These are phyloP conservation scores for Wasmannia auropunctata DNA, from an alignment of 1,140 invertebrate species.

Conservation along the genomic window DNA sequence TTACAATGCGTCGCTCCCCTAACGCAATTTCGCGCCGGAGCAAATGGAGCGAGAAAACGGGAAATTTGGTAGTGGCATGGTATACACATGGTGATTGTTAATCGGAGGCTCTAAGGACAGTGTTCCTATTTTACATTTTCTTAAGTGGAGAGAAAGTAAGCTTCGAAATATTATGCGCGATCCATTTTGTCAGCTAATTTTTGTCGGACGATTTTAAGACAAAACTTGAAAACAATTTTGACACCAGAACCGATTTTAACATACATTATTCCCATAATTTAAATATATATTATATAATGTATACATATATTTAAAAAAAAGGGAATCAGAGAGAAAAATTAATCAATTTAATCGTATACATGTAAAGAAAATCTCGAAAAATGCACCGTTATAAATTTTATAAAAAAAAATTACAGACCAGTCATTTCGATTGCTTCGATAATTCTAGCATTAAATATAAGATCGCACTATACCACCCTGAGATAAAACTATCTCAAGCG, in stretches of 20 bases:
- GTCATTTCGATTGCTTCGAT: neutral
- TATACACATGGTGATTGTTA: too few species aligned
- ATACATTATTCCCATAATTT: too few species aligned
- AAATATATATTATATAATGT: too few species aligned
- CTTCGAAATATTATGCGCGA: too few species aligned
- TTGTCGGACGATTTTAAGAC: too few species aligned
- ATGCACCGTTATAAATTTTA: neutral
- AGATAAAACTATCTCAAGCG: neutral
- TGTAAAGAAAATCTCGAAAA: too few species aligned
- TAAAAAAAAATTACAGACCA: neutral
- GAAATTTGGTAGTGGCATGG: slow-evolving; percentile 7
- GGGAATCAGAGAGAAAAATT: neutral
- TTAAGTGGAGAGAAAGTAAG: too few species aligned
- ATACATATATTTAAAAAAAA: neutral
- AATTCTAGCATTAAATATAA: neutral
- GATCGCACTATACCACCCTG: neutral
- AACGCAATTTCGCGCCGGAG: neutral
- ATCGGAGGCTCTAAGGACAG: too few species aligned
- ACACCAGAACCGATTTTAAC: too few species aligned
- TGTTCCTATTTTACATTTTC: too few species aligned
- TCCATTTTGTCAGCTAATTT: too few species aligned
- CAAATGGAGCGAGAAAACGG: neutral
- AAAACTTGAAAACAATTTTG: too few species aligned
- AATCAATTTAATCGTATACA: neutral
- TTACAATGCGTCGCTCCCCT: neutral